These are phyloP conservation scores for Mamestra configurata DNA, from an alignment of 1,140 invertebrate genomes.

Conservation along the genomic window DNA sequence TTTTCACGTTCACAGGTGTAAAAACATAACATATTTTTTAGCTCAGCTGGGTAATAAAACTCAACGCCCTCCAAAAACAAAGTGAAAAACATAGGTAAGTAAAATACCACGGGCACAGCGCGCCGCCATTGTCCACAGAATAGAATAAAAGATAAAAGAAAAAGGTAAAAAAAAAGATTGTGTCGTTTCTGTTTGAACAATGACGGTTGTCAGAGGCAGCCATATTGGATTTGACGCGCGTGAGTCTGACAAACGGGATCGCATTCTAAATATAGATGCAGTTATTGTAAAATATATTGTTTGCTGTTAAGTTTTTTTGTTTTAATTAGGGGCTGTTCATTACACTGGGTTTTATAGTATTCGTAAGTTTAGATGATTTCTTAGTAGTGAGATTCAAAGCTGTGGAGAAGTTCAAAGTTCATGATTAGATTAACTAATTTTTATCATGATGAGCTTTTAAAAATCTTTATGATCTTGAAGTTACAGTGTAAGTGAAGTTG, in stretches of 20 bases:
- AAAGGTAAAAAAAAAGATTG: conserved; percentile 77
- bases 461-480: too few relatives aligned
- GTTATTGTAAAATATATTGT: conserved; percentile 30
- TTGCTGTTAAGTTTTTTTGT: neutral
- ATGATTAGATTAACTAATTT: too few relatives aligned
- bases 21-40: conserved; percentile 46
- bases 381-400: too few relatives aligned
- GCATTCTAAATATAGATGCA: conserved; percentile 51
- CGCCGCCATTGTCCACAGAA: conserved; percentile 76
- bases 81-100: conserved; percentile 71
- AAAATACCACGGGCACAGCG: conserved; percentile 74
- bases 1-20: conserved; percentile 4
- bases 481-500: too few relatives aligned
- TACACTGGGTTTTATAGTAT: neutral
- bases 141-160: conserved; percentile 81
- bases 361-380: too few relatives aligned
- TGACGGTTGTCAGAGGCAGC: conserved; percentile 81
- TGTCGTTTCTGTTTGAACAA: conserved; percentile 85
- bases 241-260: conserved; percentile 53
- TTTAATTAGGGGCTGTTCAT: conserved; percentile 18
- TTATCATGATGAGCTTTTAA: too few relatives aligned
- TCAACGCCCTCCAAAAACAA: conserved; percentile 60
- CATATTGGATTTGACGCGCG: conserved; percentile 72
- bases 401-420: too few relatives aligned
- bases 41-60: conserved; percentile 42